These are phyloP conservation scores for Phasianus colchicus DNA, from an alignment of 2,113 vertebrate species.

Conservation along the genomic window DNA sequence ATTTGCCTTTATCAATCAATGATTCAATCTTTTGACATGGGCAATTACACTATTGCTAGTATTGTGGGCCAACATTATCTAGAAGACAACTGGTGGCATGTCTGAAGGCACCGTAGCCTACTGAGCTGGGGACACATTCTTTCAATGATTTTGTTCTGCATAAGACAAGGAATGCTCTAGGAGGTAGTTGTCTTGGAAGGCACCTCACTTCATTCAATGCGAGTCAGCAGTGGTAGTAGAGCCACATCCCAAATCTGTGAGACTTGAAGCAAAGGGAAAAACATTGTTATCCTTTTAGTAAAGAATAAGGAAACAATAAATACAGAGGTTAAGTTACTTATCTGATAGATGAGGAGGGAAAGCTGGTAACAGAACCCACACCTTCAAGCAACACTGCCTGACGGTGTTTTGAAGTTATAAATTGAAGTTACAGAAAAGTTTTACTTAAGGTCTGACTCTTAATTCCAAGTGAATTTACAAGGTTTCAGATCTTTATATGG, in stretches of 20 bases:
- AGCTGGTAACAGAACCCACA: neutral
- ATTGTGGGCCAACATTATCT: neutral
- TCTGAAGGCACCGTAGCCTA: neutral
- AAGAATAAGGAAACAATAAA: neutral
- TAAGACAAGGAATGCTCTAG: neutral
- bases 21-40: neutral
- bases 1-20: neutral
- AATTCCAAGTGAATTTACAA: neutral
- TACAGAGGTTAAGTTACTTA: neutral
- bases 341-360: neutral
- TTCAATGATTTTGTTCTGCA: neutral
- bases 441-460: neutral
- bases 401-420: neutral
- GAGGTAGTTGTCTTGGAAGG: neutral
- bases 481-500: neutral
- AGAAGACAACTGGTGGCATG: neutral
- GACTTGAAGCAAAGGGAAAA: neutral
- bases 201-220: neutral
- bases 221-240: neutral
- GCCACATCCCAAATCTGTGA: neutral
- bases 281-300: neutral
- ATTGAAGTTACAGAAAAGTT: neutral
- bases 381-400: neutral
- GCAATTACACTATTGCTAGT: neutral
- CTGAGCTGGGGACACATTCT: neutral